A percentile compares a stretch with the other conserved stretches of the same genome.
Evolutionary conservation across 2,113 vertebrate genomes (phyloP).

Genomic region (Silurus glanis): DNA sequence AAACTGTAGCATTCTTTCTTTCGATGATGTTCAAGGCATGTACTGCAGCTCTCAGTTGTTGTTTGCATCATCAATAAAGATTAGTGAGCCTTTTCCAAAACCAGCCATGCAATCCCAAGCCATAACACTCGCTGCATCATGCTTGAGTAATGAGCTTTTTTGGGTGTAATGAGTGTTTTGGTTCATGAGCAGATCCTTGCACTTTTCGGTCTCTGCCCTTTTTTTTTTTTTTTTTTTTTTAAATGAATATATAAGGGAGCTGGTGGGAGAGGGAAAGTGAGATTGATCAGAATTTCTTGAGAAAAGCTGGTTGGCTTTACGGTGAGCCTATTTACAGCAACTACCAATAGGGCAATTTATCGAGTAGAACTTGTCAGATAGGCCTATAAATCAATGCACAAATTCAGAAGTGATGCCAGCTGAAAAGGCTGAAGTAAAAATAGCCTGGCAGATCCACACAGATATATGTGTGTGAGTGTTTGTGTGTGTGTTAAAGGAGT

Average conservation of each 20-base stretch:
- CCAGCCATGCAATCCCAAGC: no score
- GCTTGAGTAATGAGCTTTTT: no score
- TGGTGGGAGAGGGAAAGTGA: neutral
- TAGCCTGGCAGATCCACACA: neutral
- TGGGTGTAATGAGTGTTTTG: no score
- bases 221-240: no score
- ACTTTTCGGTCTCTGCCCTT: no score
- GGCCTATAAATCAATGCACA: neutral
- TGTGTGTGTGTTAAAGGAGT: neutral
- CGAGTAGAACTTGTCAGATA: neutral
- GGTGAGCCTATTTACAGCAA: neutral
- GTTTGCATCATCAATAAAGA: neutral
- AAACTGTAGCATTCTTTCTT: no score
- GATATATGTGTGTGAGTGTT: neutral
- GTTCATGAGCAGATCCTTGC: no score
- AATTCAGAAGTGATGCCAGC: neutral
- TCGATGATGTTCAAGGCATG: no score
- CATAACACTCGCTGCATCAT: no score
- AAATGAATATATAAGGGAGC: neutral
- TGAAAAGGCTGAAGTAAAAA: neutral
- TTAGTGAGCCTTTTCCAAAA: neutral
- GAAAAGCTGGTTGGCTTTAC: neutral
- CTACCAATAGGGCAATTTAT: neutral
- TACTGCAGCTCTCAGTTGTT: no score
- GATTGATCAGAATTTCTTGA: neutral